phyloP scores from a whole-genome alignment of 2,888 invertebrate genomes.

The Lasioglossum lativentre region DNA sequence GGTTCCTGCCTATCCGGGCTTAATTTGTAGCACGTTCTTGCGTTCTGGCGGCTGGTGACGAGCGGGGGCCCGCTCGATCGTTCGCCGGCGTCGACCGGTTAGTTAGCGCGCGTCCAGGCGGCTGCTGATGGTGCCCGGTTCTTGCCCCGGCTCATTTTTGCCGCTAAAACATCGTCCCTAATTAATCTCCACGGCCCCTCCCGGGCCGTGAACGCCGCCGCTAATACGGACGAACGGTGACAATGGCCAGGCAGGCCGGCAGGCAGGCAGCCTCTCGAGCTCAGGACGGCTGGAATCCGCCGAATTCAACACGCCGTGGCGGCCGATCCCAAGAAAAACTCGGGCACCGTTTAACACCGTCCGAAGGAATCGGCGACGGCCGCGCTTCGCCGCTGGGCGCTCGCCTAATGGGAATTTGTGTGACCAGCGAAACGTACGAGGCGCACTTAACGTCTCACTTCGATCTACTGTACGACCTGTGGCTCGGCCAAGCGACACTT shows the following conservation, averaged over 20 bases:
- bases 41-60: slow-evolving; percentile 72
- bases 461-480: slow-evolving; percentile 27
- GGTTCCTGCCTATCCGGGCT: slow-evolving; percentile 79
- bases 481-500: slow-evolving; percentile 15
- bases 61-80: slow-evolving; percentile 64
- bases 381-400: slow-evolving; percentile 17
- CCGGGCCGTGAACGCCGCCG: slow-evolving; percentile 49
- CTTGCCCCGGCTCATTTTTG: slow-evolving; percentile 78
- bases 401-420: slow-evolving; percentile 70
- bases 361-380: slow-evolving; percentile 44
- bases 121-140: slow-evolving; percentile 65
- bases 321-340: slow-evolving; percentile 67
- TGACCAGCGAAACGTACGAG: slow-evolving; percentile 66
- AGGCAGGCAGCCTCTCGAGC: background rate
- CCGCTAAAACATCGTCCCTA: slow-evolving; percentile 82
- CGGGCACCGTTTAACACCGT: slow-evolving; percentile 65
- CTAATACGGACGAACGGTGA: slow-evolving; percentile 68
- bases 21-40: slow-evolving; percentile 84
- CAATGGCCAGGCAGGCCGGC: slow-evolving; percentile 60
- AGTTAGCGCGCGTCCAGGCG: slow-evolving; percentile 75
- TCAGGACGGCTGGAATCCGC: slow-evolving; percentile 67
- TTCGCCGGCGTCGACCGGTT: slow-evolving; percentile 70
- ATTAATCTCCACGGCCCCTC: slow-evolving; percentile 79
- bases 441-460: slow-evolving; percentile 68
- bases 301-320: slow-evolving; percentile 73